Conservation (phyloP, 2,888 invertebrate species). For the Ypsolopha sequella region DNA sequence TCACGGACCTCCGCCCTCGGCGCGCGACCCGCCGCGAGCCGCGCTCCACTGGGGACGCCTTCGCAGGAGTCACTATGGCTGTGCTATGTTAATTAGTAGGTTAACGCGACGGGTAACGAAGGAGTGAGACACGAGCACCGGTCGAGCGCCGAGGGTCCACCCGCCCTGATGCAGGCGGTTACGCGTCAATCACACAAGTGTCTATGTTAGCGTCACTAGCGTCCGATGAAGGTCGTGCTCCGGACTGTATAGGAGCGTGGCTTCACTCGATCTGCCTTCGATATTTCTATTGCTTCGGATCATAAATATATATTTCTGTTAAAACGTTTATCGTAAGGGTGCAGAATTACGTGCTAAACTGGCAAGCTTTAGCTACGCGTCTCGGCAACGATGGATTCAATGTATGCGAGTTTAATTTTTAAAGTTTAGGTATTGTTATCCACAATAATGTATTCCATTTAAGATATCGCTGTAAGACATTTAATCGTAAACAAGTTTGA, state of each 20-base stretch:
- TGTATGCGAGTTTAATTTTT: conserved; percentile 19
- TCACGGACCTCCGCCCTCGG: conserved; percentile 37
- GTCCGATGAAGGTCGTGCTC: conserved; percentile 21
- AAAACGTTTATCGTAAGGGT: conserved; percentile 51
- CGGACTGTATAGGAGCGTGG: conserved; percentile 13
- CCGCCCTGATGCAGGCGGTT: conserved; percentile 10
- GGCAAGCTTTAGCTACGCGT: conserved; percentile 63
- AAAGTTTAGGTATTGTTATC: conserved; percentile 47
- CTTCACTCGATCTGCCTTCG: conserved; percentile 6
- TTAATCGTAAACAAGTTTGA: conserved; percentile 44
- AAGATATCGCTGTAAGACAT: conserved; percentile 54
- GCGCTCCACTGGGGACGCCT: conserved; percentile 9
- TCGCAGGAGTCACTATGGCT: conserved; percentile 45
- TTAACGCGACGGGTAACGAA: conserved; percentile 22
- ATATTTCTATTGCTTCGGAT: conserved; percentile 33
- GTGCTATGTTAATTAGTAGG: conserved; percentile 62
- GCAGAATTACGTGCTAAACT: conserved; percentile 62
- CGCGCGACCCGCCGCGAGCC: conserved; percentile 31
- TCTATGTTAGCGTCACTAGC: conserved; percentile 5
- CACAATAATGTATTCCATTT: conserved; percentile 61
- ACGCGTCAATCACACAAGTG: conserved; percentile 18
- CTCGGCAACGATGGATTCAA: conserved; percentile 51
- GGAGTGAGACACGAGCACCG: conserved; percentile 29
- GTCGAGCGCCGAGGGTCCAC: conserved; percentile 41
- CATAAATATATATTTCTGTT: conserved; percentile 46